Percentiles rank a stretch among this genome's conserved stretches.
Conservation (phyloP, 2,888 invertebrate genomes). For the Heliconius ismenius region DNA sequence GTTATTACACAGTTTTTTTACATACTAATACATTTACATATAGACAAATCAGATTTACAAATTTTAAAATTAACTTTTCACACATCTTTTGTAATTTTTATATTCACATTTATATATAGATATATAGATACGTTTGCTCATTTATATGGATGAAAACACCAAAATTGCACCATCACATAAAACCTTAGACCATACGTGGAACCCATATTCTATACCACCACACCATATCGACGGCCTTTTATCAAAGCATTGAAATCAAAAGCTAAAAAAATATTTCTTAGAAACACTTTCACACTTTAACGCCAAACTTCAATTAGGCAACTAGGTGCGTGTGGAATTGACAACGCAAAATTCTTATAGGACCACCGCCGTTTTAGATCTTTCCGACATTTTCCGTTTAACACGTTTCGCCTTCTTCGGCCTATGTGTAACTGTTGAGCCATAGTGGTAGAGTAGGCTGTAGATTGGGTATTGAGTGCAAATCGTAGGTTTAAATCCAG, state of each 20-base stretch:
- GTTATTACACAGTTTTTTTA: too few species aligned
- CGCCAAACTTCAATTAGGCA: constrained; percentile 17
- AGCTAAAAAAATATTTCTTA: constrained; percentile 14
- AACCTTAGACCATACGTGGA: not conserved
- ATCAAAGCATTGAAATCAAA: constrained; percentile 15
- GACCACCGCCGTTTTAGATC: constrained; percentile 11
- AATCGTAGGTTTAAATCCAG: not conserved
- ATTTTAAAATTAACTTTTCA: too few species aligned
- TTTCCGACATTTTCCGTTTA: constrained; percentile 21
- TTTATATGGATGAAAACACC: not conserved
- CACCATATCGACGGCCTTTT: not conserved
- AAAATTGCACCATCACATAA: constrained; percentile 2
- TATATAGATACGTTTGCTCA: not conserved
- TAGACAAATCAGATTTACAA: too few species aligned
- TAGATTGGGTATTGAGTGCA: not conserved
- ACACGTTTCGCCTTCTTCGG: not conserved
- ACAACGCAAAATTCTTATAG: not conserved
- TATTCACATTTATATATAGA: too few species aligned
- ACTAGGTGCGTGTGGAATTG: constrained; percentile 15
- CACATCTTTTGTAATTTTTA: too few species aligned
- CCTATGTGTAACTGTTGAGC: not conserved
- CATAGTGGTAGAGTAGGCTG: not conserved
- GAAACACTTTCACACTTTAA: constrained; percentile 23
- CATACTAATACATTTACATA: too few species aligned
- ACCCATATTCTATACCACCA: not conserved